Evolutionary conservation across 2,888 invertebrate genomes (phyloP).

Genomic region (Chloromyia formosa): DNA sequence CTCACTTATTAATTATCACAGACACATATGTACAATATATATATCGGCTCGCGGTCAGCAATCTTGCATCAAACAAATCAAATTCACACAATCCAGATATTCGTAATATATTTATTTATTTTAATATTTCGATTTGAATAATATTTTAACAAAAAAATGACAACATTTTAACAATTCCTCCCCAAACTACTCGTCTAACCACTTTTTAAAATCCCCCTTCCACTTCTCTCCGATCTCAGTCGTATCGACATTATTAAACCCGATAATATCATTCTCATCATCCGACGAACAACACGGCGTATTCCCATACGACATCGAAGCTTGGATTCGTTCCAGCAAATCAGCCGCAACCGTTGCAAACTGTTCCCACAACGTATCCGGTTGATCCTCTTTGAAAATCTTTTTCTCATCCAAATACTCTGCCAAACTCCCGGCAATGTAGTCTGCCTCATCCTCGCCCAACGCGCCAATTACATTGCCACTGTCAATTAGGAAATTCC

Average conservation of each 20-base stretch:
- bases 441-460: conserved; percentile 66
- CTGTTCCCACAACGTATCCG: conserved; percentile 73
- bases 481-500: conserved; percentile 74
- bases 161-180: neutral
- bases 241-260: neutral
- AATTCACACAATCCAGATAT: too few species aligned
- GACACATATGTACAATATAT: too few species aligned
- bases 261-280: conserved; percentile 47
- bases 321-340: conserved; percentile 69
- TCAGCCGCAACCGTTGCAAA: conserved; percentile 79
- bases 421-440: conserved; percentile 66
- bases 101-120: neutral
- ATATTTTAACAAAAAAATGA: conserved; percentile 6
- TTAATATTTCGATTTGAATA: neutral
- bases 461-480: conserved; percentile 65
- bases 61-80: too few species aligned
- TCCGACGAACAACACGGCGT: conserved; percentile 48
- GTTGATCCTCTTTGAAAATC: conserved; percentile 62
- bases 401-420: conserved; percentile 71
- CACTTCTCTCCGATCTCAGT: conserved; percentile 42
- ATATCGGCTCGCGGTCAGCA: too few species aligned
- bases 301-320: conserved; percentile 50
- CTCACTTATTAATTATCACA: too few species aligned
- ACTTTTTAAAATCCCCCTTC: conserved; percentile 46
- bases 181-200: conserved; percentile 44